phyloP scores from a whole-genome alignment of 2,113 vertebrate species.

The Mormyrus iriodes region DNA sequence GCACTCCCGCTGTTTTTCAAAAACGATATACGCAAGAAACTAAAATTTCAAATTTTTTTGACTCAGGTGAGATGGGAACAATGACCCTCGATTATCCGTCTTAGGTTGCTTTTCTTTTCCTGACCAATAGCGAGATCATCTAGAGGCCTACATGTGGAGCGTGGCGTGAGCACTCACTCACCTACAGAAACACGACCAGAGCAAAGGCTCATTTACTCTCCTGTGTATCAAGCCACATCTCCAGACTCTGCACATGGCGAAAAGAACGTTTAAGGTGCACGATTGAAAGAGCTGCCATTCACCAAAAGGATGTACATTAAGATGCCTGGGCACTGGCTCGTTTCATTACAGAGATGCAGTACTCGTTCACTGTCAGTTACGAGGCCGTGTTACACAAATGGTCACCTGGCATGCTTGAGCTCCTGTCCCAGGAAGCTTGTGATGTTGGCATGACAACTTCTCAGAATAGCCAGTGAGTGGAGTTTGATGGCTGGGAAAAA shows the following conservation, averaged over 20 bases:
- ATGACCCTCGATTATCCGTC: neutral
- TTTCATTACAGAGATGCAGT: neutral
- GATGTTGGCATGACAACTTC: slow-evolving; percentile 30
- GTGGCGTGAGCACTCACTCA: neutral
- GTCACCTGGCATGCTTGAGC: neutral
- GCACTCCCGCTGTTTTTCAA: slow-evolving; percentile 33
- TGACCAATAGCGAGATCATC: neutral
- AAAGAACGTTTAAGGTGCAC: slow-evolving; percentile 19
- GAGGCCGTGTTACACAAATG: neutral
- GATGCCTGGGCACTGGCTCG: slow-evolving; percentile 10
- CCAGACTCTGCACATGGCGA: slow-evolving; percentile 3
- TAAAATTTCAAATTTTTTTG: neutral
- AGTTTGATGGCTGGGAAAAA: neutral
- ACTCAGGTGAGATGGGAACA: neutral
- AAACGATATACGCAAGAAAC: neutral
- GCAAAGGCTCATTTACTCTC: neutral
- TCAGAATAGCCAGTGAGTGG: slow-evolving; percentile 8
- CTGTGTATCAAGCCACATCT: neutral
- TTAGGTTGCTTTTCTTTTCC: slow-evolving; percentile 28
- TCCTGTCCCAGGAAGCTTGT: neutral
- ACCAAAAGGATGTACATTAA: slow-evolving; percentile 9
- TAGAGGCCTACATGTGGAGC: neutral
- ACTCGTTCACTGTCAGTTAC: neutral
- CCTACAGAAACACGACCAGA: neutral
- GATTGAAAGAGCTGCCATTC: slow-evolving; percentile 13